These are phyloP conservation scores for Heliconius charithonia DNA, from an alignment of 2,888 invertebrate genomes.

Conservation along the genomic window DNA sequence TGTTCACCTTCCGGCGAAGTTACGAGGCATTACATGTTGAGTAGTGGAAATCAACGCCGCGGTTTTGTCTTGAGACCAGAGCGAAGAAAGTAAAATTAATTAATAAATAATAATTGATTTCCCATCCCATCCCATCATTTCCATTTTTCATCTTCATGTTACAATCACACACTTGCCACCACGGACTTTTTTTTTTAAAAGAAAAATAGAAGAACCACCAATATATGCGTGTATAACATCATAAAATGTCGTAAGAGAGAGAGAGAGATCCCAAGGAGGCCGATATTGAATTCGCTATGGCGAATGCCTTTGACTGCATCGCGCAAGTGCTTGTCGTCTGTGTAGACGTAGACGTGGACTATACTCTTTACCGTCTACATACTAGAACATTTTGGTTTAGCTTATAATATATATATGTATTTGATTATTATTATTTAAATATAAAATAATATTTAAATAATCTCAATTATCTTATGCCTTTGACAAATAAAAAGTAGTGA, in stretches of 20 bases:
- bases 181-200: no score
- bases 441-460: background rate
- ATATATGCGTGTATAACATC: background rate
- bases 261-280: slow-evolving; percentile 1
- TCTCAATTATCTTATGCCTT: background rate
- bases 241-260: background rate
- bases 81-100: no score
- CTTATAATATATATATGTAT: background rate
- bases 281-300: slow-evolving; percentile 8
- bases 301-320: slow-evolving; percentile 1
- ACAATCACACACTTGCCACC: no score
- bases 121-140: no score
- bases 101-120: no score
- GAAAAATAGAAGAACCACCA: no score
- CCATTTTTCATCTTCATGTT: no score
- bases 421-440: background rate
- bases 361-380: background rate
- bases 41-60: no score
- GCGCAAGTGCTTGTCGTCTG: slow-evolving; percentile 10
- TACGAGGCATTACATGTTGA: no score
- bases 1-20: no score
- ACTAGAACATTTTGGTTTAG: background rate
- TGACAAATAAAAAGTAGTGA: background rate
- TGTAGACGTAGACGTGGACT: background rate
- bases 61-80: no score